Base-by-base conservation (phyloP, 2,797 vertebrate species). In the Syngnathus acus region DNA sequence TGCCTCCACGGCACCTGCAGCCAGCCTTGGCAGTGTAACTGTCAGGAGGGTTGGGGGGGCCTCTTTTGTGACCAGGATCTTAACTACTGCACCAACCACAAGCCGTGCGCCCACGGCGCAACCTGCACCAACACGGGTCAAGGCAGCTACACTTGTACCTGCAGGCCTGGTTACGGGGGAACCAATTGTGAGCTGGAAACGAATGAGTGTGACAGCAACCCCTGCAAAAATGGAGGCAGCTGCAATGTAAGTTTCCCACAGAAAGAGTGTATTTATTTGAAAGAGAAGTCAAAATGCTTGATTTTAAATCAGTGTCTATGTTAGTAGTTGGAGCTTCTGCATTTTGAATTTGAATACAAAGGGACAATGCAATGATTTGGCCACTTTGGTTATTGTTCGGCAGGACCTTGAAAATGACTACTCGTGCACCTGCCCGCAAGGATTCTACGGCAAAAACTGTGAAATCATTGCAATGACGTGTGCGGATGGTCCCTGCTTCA, bases 391-490 rank as follows among this genome's bases (percentile, higher is more conserved):
- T 61, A 23, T 23, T 42, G 62, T 62, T 71, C 60, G 13, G 0
- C 75, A 94, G 93, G 93, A 94, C 78, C 70, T 92, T 78, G 91
- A 91, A 72, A 93, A 93, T 6, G 92, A 94, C 82, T 95, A 95
- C 70, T 90, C 91, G 0, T 97, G 95, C 71, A 89, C 93, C 14
- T 97, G 95, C 62, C 94, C 94, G 0, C 93, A 93, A 58, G 95
- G 95, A 0, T 97, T 97, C 84, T 95, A 96, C 0, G 94, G 95
- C 0, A 90, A 93, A 78, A 94, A 92, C 80, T 97, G 95, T 26
- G 94, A 95, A 79, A 90, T 95, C 81, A 94, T 94, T 1, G 94
- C 93, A 63, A 94, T 95, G 92, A 97, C 94, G 0, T 97, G 95
- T 0, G 94, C 94, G 0, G 95, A 96, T 0, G 92, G 90, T 1